phyloP scores from a whole-genome alignment of 2,113 vertebrate species.

The Carlito syrichta region DNA sequence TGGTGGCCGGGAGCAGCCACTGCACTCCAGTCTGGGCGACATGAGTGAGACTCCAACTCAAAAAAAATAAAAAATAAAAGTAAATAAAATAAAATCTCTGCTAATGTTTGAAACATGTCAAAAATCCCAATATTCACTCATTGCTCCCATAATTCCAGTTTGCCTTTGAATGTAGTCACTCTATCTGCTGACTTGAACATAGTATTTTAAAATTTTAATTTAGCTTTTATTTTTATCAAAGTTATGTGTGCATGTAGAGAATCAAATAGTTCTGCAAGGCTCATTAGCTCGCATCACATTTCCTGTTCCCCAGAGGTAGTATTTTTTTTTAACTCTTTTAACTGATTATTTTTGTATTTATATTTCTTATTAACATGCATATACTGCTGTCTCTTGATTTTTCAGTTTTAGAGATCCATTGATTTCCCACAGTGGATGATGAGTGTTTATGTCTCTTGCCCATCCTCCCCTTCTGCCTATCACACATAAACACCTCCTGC shows the following conservation, averaged over 20 bases:
- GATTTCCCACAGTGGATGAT: background rate
- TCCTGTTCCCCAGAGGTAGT: background rate
- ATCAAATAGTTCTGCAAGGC: background rate
- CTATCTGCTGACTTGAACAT: too few species aligned
- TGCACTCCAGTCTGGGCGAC: too few species aligned
- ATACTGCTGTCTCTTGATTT: background rate
- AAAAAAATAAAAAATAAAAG: too few species aligned
- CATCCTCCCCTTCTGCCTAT: background rate
- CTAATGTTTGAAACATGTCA: too few species aligned
- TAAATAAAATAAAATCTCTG: too few species aligned
- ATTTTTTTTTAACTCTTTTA: background rate
- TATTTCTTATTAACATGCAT: background rate
- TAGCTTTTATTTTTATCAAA: slow-evolving; percentile 1
- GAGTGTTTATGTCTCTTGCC: background rate
- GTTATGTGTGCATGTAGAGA: background rate
- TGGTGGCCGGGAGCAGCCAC: too few species aligned
- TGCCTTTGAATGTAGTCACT: too few species aligned
- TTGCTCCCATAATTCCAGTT: too few species aligned
- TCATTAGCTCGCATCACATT: background rate
- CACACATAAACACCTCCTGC: background rate
- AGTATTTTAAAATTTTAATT: too few species aligned
- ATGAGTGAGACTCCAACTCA: too few species aligned
- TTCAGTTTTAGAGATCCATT: slow-evolving; percentile 19
- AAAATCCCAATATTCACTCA: too few species aligned
- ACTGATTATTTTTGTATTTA: background rate